A percentile compares a stretch with the other conserved stretches of the same genome.
Conservation (phyloP, 2,888 invertebrate species). For the Serripes groenlandicus region DNA sequence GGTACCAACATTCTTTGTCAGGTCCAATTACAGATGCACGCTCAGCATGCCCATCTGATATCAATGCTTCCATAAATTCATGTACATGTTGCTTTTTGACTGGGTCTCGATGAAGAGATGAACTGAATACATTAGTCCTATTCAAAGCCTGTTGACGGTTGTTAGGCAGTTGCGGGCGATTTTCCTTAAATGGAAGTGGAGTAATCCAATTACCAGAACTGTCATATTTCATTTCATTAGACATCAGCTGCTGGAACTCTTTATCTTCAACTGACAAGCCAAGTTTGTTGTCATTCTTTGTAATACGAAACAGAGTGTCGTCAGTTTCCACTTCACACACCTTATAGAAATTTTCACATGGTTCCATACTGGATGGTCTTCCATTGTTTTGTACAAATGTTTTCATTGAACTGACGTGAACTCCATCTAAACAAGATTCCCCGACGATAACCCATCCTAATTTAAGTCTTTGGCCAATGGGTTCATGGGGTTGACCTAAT, state of each 20-base stretch:
- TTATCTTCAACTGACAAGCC: constrained; percentile 45
- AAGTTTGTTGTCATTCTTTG: constrained; percentile 34
- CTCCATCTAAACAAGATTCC: no score
- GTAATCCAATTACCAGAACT: constrained; percentile 32
- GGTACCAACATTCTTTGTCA: constrained; percentile 56
- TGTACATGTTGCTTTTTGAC: constrained; percentile 2
- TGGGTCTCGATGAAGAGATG: constrained; percentile 1
- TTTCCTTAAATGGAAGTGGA: constrained; percentile 41
- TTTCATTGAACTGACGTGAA: no score
- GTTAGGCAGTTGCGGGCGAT: constrained; percentile 31
- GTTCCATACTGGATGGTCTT: constrained; percentile 8
- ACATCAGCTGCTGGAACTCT: constrained; percentile 35
- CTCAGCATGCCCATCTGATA: constrained; percentile 39
- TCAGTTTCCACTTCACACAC: no score
- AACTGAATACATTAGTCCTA: not conserved
- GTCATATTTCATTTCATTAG: constrained; percentile 28
- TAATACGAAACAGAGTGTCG: constrained; percentile 17
- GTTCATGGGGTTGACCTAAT: no score
- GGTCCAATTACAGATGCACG: constrained; percentile 26
- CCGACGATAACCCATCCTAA: no score
- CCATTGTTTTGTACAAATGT: no score
- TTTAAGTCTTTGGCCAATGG: no score
- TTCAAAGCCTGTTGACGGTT: constrained; percentile 33
- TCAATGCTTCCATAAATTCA: constrained; percentile 22
- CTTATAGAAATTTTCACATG: constrained; percentile 25